Percentiles rank a stretch among this genome's conserved stretches.
Evolutionary conservation across 2,888 invertebrate species (phyloP).

Genomic region (Cylloceria caligata): DNA sequence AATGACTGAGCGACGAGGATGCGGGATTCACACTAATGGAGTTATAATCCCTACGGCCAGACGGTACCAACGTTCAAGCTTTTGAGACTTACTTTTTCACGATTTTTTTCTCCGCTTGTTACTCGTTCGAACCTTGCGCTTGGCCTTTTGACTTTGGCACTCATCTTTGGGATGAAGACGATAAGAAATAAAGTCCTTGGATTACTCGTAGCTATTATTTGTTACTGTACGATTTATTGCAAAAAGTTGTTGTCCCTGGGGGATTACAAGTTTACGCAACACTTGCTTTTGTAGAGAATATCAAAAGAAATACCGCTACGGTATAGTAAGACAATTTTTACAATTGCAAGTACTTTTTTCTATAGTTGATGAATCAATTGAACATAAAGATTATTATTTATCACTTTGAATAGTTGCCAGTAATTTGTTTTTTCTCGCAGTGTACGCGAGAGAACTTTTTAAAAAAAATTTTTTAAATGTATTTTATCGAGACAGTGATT

Average conservation of each 20-base stretch:
- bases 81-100: neutral
- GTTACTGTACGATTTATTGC: neutral
- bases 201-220: neutral
- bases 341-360: too few relatives aligned
- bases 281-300: too few relatives aligned
- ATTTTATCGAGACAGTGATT: too few relatives aligned
- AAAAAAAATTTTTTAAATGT: too few relatives aligned
- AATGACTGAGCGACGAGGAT: slow-evolving; percentile 23
- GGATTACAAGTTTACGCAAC: too few relatives aligned
- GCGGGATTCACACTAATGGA: slow-evolving; percentile 64
- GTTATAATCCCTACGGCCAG: slow-evolving; percentile 64
- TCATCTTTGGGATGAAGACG: neutral
- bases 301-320: too few relatives aligned
- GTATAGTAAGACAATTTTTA: too few relatives aligned
- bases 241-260: neutral
- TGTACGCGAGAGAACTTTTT: too few relatives aligned
- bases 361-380: too few relatives aligned
- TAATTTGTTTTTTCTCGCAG: too few relatives aligned
- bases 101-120: neutral
- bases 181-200: neutral
- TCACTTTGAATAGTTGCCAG: too few relatives aligned
- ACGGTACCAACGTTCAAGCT: slow-evolving; percentile 1
- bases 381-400: too few relatives aligned
- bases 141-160: neutral
- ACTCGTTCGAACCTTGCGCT: neutral